Base-by-base conservation (phyloP, 2,888 invertebrate species). In the Priocnemis perturbator region DNA sequence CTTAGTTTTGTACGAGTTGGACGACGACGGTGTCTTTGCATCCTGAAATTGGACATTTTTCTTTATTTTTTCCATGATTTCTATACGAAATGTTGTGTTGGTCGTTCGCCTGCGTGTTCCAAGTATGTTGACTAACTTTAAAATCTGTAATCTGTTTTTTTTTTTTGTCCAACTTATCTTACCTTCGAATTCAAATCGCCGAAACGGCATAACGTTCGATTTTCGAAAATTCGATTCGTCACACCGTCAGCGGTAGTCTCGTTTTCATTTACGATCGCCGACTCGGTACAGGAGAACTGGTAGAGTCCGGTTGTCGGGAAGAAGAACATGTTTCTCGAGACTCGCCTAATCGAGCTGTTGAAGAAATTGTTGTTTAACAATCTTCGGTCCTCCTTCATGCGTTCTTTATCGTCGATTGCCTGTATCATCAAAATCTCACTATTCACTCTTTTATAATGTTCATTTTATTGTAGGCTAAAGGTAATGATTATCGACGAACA, bases 251-350 rank as follows among this genome's bases (percentile, higher is more conserved):
- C 73, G 5, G 68, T 71, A 14, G 71, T 77, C 14, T 75, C 71
- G 5, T 63, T 53, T 17, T 74, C 69, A 15, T 79, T 75, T 11
- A 64, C 50, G 14, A 69, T 68, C n/a, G 59, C 68, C 4, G 69
- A 74, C 2, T 58, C 61, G 1, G 67, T 62, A 59, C 85, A 85
- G 0, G 74, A 67, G 55, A 86, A 86, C 30, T 81, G 73, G 70
- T 86, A 93, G 17, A 93, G 83, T 23, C 90, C 90, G 5, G 91
- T 90, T 0, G 93, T 90, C 1, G 94, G 94, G 81, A 94, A 94
- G 86, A 92, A 94, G 71, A 92, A 90, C 64, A 90, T 86, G 48
- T 87, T 89, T 44, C 90, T 90, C 0, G 92, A 91, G 5, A 93
- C 82, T 84, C 90, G 91, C 15, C 93, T 90, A 52, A 93, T 90